These are phyloP conservation scores for Sesamia nonagrioides DNA, from an alignment of 1,140 invertebrate genomes.

Conservation along the genomic window DNA sequence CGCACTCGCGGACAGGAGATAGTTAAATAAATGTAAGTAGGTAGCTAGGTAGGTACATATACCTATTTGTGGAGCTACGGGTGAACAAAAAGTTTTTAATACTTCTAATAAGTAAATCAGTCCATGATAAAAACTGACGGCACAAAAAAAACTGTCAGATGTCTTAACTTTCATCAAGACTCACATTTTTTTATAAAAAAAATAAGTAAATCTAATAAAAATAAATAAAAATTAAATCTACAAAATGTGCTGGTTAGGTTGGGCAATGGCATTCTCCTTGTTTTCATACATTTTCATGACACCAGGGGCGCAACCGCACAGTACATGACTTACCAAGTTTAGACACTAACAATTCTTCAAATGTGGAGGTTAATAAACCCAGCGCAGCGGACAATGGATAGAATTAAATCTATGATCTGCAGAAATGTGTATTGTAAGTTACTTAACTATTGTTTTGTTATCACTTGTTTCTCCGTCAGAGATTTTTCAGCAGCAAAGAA, in stretches of 20 bases:
- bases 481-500: no score
- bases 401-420: not conserved
- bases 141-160: slow-evolving; percentile 45
- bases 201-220: slow-evolving; percentile 48
- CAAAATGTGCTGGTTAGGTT: slow-evolving; percentile 74
- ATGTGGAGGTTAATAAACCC: not conserved
- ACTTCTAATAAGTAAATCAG: no score
- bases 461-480: no score
- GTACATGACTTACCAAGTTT: not conserved
- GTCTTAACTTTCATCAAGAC: slow-evolving; percentile 1
- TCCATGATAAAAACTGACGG: not conserved
- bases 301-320: slow-evolving; percentile 42
- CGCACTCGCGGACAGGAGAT: no score
- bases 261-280: slow-evolving; percentile 69
- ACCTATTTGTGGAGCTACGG: no score
- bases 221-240: not conserved
- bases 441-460: not conserved
- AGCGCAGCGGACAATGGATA: not conserved
- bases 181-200: not conserved
- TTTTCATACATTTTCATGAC: slow-evolving; percentile 66
- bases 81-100: no score
- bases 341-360: not conserved
- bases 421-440: not conserved
- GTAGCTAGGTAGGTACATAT: no score
- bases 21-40: no score